phyloP scores from a whole-genome alignment of 53 echinoderm and acorn worm genomes.

The Echinometra lucunter region DNA sequence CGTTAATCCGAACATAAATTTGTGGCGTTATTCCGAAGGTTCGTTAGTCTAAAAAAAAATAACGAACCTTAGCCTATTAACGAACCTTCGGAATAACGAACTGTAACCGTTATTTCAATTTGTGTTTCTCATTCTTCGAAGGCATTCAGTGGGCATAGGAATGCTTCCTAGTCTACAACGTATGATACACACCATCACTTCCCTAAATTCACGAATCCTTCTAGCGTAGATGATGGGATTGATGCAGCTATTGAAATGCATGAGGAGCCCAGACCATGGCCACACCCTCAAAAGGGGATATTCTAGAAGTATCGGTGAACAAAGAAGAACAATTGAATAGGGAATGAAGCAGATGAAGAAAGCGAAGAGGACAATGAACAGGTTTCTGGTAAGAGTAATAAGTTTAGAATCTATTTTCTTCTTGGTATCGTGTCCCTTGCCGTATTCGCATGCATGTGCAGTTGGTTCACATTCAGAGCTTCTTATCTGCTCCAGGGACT shows the following conservation, averaged over 20 bases:
- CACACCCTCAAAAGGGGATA: not conserved
- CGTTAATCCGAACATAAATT: no score
- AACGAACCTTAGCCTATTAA: no score
- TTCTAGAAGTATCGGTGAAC: not conserved
- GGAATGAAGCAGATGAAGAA: conserved; percentile 1
- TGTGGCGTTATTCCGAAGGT: no score
- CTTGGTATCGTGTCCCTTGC: not conserved
- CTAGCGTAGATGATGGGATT: conserved; percentile 30
- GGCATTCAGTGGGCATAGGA: not conserved
- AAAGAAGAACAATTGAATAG: not conserved
- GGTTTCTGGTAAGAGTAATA: not conserved
- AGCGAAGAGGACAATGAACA: not conserved
- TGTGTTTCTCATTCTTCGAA: not conserved
- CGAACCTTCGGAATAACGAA: no score
- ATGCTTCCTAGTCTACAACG: not conserved
- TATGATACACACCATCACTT: conserved; percentile 27
- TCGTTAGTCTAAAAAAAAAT: no score
- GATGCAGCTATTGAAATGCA: not conserved
- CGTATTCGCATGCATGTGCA: not conserved
- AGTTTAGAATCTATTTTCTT: not conserved
- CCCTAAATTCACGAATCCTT: not conserved
- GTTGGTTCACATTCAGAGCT: not conserved
- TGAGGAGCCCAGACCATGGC: no score
- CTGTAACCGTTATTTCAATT: not conserved
- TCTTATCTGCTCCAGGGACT: not conserved